These are phyloP conservation scores for Dasyornis broadbenti DNA, from an alignment of 2,113 vertebrate genomes.

Conservation along the genomic window DNA sequence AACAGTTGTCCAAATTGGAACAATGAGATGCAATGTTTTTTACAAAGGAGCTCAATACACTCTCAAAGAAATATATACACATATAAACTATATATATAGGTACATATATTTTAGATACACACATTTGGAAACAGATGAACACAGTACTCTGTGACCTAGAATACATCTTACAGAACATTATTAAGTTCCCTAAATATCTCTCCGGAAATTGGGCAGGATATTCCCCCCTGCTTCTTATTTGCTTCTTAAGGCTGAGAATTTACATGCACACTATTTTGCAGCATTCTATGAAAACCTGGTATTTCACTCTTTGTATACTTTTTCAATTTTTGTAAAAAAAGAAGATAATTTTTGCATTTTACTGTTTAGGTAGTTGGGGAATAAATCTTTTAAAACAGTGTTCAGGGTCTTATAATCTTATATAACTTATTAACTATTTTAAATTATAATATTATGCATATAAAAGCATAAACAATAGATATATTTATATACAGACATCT, in stretches of 20 bases:
- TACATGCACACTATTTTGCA: neutral
- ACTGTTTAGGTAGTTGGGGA: neutral
- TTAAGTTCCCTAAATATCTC: neutral
- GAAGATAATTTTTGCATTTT: slow-evolving; percentile 33
- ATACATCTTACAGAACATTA: neutral
- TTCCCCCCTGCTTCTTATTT: neutral
- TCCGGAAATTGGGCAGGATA: neutral
- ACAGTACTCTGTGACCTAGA: neutral
- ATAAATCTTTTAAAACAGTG: slow-evolving; percentile 52
- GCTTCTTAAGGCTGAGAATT: neutral
- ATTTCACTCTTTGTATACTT: neutral
- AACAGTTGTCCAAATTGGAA: neutral
- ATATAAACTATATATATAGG: neutral
- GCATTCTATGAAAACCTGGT: neutral
- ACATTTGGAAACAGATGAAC: neutral
- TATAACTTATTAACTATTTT: slow-evolving; percentile 38
- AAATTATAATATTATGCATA: slow-evolving; percentile 10
- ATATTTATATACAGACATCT: neutral
- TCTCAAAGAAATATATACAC: neutral
- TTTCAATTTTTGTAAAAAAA: neutral
- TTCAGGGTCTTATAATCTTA: neutral
- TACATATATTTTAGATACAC: neutral
- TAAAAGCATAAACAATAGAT: neutral
- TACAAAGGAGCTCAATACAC: neutral
- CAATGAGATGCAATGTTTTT: neutral